Evolutionary conservation across 2,113 vertebrate genomes (phyloP), one percentile per base, ranked within the genome.

Genomic region (Typhlomys cinereus): DNA sequence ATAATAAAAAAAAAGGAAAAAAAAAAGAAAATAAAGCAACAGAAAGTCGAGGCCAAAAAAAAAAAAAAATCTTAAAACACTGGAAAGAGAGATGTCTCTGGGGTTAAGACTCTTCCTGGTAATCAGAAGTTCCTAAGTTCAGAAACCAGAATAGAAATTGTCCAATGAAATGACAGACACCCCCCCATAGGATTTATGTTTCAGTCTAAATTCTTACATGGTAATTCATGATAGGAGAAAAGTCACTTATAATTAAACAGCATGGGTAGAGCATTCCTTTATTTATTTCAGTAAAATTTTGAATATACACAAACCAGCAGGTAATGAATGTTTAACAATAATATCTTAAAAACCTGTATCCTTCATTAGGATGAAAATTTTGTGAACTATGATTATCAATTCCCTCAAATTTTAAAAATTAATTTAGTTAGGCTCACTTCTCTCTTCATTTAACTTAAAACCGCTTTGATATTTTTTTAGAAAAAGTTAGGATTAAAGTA

Each of bases 211-310:
- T 90, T 31, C 44, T 74, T 23, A 74, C 36, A 80, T 6, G 90
- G 44, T 79, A 90, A 88, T 52, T 62, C 39, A 17, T 23, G 2
- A 27, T 11, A 52, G 34, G 31, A 84, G 50, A 31, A 70, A 57
- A 92, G 31, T 13, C 31, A 54, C 31, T 78, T 85, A 59, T 57
- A 87, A 73, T 52, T 73, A 44, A 86, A 31, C n/a, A 64, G 13
- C 50, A 20, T 82, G 41, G 23, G 41, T 17, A 66, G 46, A 82
- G 14, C 1, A 75, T 57, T 89, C 64, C 18, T 90, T 92, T 34
- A 84, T 88, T 90, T 74, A 17, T 79, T 90, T 71, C 57, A 90
- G 21, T 9, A 92, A 78, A 84, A 88, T 85, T 69, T n/a, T 89
- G 10, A 90, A 92, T 79, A n/a, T 36, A 86, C 29, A 76, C 29